These are phyloP conservation scores for Lophius americanus DNA, from an alignment of 2,797 vertebrate genomes.

Conservation along the genomic window DNA sequence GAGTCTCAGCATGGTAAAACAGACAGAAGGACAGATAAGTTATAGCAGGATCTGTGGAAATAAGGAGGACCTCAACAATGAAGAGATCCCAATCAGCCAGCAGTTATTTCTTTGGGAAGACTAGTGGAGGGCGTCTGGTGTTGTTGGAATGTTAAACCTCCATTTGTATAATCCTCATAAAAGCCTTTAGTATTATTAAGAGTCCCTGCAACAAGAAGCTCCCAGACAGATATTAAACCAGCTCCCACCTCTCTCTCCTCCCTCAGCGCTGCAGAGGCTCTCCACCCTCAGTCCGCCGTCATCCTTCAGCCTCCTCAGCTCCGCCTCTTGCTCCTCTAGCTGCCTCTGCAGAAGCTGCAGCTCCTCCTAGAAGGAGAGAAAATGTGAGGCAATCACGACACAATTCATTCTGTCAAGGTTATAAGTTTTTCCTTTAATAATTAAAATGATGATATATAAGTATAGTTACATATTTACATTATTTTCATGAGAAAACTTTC, in stretches of 20 bases:
- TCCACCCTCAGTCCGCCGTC: constrained; percentile 73
- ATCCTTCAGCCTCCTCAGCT: constrained; percentile 85
- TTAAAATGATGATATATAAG: no score
- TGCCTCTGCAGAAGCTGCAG: constrained; percentile 86
- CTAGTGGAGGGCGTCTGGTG: constrained; percentile 10
- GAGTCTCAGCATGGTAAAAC: constrained; percentile 38
- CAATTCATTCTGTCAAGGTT: neutral
- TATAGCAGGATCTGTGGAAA: no score
- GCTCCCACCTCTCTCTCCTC: constrained; percentile 84
- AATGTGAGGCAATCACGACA: neutral
- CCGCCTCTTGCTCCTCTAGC: constrained; percentile 87
- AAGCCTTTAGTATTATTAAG: constrained; percentile 25
- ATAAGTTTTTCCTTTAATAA: neutral
- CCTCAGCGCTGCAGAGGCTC: constrained; percentile 70
- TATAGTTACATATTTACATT: no score
- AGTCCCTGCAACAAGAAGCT: constrained; percentile 19
- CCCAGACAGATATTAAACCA: constrained; percentile 26
- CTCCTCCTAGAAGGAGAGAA: constrained; percentile 83
- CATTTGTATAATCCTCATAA: constrained; percentile 51
- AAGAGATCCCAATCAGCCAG: neutral
- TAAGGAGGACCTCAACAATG: no score
- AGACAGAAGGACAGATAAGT: constrained; percentile 36
- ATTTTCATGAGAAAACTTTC: no score
- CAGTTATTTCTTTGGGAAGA: constrained; percentile 7
- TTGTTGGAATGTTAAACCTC: constrained; percentile 44